These are phyloP conservation scores for Stylophora pistillata DNA, from an alignment of 64 coral and sea anemone genomes.

Conservation along the genomic window DNA sequence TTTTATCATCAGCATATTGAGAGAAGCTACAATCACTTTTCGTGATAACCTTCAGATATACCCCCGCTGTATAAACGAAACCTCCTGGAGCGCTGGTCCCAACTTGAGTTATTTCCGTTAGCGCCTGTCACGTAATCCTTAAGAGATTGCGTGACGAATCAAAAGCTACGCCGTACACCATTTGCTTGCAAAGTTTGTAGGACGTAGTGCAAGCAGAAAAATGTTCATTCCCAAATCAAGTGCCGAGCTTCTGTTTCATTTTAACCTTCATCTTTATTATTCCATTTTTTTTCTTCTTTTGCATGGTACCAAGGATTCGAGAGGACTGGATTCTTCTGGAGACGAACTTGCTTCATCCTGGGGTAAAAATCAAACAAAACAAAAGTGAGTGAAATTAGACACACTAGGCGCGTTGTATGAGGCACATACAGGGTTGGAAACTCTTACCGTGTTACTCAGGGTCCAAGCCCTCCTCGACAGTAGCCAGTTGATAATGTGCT, in stretches of 20 bases:
- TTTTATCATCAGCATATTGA: neutral
- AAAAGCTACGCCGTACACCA: neutral
- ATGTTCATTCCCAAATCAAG: neutral
- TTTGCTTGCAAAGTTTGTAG: neutral
- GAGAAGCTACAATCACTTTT: neutral
- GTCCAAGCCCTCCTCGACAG: conserved; percentile 67
- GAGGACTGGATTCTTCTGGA: neutral
- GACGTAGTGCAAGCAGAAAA: neutral
- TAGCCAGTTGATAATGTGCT: conserved; percentile 96
- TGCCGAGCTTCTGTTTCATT: neutral
- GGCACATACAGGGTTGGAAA: neutral
- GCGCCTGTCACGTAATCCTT: neutral
- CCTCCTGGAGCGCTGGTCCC: neutral
- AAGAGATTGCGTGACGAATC: neutral
- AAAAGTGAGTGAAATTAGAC: neutral
- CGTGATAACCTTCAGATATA: neutral
- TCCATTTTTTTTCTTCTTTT: neutral
- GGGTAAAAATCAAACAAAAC: neutral
- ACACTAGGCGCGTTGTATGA: neutral
- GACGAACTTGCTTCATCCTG: neutral
- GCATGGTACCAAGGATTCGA: neutral
- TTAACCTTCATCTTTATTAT: neutral
- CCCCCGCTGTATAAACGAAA: neutral
- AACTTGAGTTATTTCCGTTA: neutral
- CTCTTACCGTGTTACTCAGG: neutral